Percentiles rank a stretch among this genome's conserved stretches.
Conservation (phyloP, 2,797 vertebrate genomes). For the Acipenser oxyrinchus region DNA sequence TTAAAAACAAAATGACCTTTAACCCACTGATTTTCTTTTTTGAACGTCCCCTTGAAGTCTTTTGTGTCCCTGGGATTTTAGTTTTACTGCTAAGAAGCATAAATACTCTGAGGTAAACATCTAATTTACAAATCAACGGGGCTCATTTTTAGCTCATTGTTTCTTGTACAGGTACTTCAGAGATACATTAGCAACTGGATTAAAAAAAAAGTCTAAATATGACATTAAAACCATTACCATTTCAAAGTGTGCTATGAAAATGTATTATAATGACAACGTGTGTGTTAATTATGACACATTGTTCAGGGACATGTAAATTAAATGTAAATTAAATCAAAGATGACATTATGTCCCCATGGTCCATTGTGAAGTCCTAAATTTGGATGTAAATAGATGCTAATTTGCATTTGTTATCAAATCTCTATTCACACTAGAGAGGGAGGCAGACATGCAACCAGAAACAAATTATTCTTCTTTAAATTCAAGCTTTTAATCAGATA, state of each 20-base stretch:
- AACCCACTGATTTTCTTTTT: too few species aligned
- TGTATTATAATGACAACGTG: too few species aligned
- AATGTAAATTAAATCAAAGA: slow-evolving; percentile 28
- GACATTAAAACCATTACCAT: neutral
- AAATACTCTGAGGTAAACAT: too few species aligned
- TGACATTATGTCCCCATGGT: slow-evolving; percentile 28
- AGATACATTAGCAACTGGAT: slow-evolving; percentile 19
- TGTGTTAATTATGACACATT: too few species aligned
- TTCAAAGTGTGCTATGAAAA: too few species aligned
- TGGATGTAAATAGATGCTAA: slow-evolving; percentile 20
- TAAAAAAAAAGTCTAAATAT: slow-evolving; percentile 4
- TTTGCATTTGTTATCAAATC: slow-evolving; percentile 26
- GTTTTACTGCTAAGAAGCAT: too few species aligned
- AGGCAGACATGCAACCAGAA: neutral
- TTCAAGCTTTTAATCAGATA: neutral
- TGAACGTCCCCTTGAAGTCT: too few species aligned
- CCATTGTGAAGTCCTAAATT: slow-evolving; percentile 24
- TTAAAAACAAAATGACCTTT: too few species aligned
- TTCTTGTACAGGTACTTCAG: too few species aligned
- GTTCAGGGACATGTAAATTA: slow-evolving; percentile 19
- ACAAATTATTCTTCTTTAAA: neutral
- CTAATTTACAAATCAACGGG: too few species aligned
- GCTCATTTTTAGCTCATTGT: too few species aligned
- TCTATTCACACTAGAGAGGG: slow-evolving; percentile 7
- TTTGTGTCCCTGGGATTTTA: too few species aligned